Conservation (phyloP, 2,797 vertebrate genomes). For the Malacoctenus gilli region DNA sequence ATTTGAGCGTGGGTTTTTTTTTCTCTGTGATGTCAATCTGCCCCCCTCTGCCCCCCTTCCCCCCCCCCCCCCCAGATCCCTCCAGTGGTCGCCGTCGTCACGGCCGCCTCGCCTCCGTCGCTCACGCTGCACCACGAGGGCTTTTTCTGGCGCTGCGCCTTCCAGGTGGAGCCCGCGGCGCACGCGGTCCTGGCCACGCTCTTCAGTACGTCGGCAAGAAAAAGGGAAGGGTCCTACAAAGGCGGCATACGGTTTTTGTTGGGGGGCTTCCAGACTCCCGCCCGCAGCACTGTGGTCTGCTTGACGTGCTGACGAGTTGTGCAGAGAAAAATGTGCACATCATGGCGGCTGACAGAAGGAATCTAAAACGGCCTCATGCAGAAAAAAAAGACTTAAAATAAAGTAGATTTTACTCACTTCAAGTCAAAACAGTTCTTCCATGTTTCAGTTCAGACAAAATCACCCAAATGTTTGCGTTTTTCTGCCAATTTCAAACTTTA, state of each 20-base stretch:
- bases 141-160: constrained; percentile 89
- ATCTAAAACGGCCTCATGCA: too few species aligned
- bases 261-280: constrained; percentile 22
- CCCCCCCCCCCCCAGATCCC: constrained; percentile 48
- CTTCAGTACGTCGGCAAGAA: constrained; percentile 82
- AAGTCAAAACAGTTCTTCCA: too few species aligned
- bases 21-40: constrained; percentile 31
- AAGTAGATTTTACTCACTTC: too few species aligned
- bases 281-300: constrained; percentile 20
- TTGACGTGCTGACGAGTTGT: constrained; percentile 22
- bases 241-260: constrained; percentile 3
- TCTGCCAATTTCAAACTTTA: too few species aligned
- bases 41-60: too few species aligned
- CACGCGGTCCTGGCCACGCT: constrained; percentile 85
- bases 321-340: constrained; percentile 28
- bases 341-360: too few species aligned
- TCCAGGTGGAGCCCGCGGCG: constrained; percentile 78
- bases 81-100: background rate
- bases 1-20: constrained; percentile 1
- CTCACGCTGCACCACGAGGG: constrained; percentile 87
- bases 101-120: constrained; percentile 17
- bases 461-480: too few species aligned
- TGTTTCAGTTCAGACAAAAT: too few species aligned
- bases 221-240: too few species aligned
- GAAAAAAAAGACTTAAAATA: too few species aligned